Evolutionary conservation across 2,888 invertebrate genomes (phyloP).

Genomic region (Ormyrus nitidulus): DNA sequence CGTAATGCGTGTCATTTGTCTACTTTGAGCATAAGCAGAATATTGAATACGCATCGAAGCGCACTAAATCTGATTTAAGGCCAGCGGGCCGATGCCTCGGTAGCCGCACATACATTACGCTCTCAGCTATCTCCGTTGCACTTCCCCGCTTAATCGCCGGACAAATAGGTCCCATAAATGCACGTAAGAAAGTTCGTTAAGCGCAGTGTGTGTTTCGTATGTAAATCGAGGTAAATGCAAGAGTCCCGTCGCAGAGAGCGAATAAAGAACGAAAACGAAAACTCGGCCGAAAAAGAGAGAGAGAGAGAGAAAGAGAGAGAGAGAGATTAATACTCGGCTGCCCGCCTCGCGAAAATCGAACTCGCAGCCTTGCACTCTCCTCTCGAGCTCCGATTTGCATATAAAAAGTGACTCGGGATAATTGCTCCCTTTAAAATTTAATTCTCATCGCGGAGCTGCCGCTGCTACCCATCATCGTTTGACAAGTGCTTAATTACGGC

Average conservation of each 20-base stretch:
- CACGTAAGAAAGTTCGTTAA: slow-evolving; percentile 52
- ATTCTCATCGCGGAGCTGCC: slow-evolving; percentile 44
- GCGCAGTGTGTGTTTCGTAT: neutral
- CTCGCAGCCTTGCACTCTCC: slow-evolving; percentile 2
- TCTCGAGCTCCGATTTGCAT: slow-evolving; percentile 43
- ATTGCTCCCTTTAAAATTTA: slow-evolving; percentile 55
- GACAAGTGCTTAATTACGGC: slow-evolving; percentile 55
- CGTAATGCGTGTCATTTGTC: too few relatives aligned
- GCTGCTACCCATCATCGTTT: slow-evolving; percentile 51
- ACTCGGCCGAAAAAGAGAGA: neutral
- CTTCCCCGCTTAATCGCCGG: slow-evolving; percentile 39
- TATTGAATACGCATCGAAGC: neutral
- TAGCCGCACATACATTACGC: neutral
- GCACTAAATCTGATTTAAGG: slow-evolving; percentile 15
- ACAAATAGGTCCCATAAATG: slow-evolving; percentile 51
- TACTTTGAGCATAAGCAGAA: neutral
- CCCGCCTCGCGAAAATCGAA: slow-evolving; percentile 36
- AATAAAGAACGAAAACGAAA: neutral
- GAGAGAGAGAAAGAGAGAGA: too few relatives aligned
- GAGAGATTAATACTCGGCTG: slow-evolving; percentile 37
- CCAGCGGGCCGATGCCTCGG: neutral
- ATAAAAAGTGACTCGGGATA: slow-evolving; percentile 54
- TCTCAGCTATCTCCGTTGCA: neutral
- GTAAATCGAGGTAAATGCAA: slow-evolving; percentile 23
- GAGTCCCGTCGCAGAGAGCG: neutral